A percentile compares a stretch with the other conserved stretches of the same genome.
Evolutionary conservation across 2,113 vertebrate species (phyloP).

Genomic region (Edolisoma coerulescens): DNA sequence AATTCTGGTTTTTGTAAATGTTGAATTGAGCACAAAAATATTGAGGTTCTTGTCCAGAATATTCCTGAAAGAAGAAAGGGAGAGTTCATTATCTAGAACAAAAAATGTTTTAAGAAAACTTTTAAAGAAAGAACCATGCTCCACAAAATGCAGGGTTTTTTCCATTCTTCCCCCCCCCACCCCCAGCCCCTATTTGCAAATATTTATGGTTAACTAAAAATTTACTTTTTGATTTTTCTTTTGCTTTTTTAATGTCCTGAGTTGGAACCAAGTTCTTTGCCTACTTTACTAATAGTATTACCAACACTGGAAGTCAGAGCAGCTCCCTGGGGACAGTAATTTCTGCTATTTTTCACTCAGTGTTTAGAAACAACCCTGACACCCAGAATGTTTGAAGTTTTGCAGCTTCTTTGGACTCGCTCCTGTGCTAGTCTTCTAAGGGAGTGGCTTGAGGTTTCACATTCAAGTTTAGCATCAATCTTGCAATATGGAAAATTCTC

Average conservation of each 20-base stretch:
- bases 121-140: neutral
- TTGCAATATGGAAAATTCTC: neutral
- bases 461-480: neutral
- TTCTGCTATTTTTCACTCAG: neutral
- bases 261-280: neutral
- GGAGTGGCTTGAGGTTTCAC: neutral
- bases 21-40: neutral
- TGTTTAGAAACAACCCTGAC: neutral
- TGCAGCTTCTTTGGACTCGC: neutral
- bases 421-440: neutral
- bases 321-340: neutral
- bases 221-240: neutral
- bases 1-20: neutral
- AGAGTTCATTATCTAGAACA: neutral
- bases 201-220: neutral
- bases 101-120: neutral
- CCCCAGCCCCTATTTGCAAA: neutral
- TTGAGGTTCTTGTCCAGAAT: neutral
- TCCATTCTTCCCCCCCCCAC: rapidly evolving
- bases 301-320: neutral
- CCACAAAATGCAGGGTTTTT: neutral
- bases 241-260: neutral
- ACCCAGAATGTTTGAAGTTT: neutral
- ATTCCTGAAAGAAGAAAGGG: neutral
- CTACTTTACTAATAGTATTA: neutral